Percentiles rank a stretch among this genome's conserved stretches.
These are phyloP conservation scores for Sarcophaga subvicina DNA, from an alignment of 2,888 invertebrate species.

Conservation along the genomic window DNA sequence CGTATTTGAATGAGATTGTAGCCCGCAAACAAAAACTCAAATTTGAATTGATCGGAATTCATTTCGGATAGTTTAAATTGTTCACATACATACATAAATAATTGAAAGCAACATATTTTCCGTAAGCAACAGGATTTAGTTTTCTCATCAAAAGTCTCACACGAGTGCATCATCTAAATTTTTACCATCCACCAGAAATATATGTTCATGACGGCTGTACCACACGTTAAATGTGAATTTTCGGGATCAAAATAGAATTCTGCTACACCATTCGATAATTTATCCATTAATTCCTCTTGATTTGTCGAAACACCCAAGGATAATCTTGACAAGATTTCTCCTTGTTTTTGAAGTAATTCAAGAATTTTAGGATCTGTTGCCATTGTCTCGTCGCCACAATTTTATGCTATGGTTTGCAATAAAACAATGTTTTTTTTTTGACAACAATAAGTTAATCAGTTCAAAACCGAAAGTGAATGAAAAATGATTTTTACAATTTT, in stretches of 20 bases:
- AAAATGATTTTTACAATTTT: no score
- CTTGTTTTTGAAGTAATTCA: constrained; percentile 2
- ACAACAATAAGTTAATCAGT: no score
- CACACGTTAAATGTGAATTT: constrained; percentile 35
- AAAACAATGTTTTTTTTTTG: no score
- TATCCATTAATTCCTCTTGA: constrained; percentile 31
- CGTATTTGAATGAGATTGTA: constrained; percentile 23
- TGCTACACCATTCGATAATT: constrained; percentile 29
- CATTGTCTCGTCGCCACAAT: no score
- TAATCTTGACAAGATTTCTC: no score
- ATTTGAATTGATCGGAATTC: constrained; percentile 21
- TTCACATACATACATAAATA: constrained; percentile 17
- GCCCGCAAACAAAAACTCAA: constrained; percentile 5
- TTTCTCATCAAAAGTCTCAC: constrained; percentile 39
- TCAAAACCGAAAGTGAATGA: no score
- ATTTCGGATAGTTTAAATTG: constrained; percentile 25
- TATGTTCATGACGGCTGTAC: constrained; percentile 28
- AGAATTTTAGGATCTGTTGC: no score
- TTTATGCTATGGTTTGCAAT: no score
- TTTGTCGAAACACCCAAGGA: not conserved
- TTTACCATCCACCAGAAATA: constrained; percentile 31
- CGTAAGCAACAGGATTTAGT: constrained; percentile 37
- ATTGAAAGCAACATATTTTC: constrained; percentile 11
- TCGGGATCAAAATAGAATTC: not conserved
- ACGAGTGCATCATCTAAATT: constrained; percentile 28